Evolutionary conservation across 2,113 vertebrate species (phyloP).

Genomic region (Galemys pyrenaicus): DNA sequence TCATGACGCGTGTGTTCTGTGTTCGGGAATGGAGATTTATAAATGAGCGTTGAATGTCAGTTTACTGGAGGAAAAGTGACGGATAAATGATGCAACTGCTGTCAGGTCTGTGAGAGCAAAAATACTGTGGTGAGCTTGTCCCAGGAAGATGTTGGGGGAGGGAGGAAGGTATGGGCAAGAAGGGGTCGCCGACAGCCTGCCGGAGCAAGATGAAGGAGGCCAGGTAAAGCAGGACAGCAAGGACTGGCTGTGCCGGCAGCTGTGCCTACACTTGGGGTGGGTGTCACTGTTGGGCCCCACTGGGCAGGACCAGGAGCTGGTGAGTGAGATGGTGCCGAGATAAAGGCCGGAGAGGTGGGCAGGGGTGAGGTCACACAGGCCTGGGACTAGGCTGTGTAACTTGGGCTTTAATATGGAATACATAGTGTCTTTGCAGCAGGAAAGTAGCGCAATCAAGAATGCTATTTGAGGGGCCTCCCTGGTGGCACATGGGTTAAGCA

Average conservation of each 20-base stretch:
- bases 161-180: neutral
- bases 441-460: neutral
- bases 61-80: neutral
- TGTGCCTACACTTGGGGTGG: neutral
- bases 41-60: neutral
- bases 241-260: neutral
- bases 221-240: neutral
- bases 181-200: neutral
- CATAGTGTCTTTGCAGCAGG: neutral
- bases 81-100: neutral
- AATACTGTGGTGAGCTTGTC: no score
- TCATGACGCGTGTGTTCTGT: neutral
- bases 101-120: neutral
- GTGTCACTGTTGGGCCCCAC: neutral
- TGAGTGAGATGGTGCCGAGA: accelerated
- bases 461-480: neutral
- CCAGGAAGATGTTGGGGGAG: neutral
- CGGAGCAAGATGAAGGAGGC: neutral
- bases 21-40: neutral
- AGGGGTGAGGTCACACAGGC: neutral
- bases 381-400: neutral
- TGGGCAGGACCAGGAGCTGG: accelerated
- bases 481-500: no score
- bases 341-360: neutral
- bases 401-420: neutral